Evolutionary conservation across 2,888 invertebrate species (phyloP), one percentile per base, ranked within the genome.

Genomic region (Zygaena filipendulae): DNA sequence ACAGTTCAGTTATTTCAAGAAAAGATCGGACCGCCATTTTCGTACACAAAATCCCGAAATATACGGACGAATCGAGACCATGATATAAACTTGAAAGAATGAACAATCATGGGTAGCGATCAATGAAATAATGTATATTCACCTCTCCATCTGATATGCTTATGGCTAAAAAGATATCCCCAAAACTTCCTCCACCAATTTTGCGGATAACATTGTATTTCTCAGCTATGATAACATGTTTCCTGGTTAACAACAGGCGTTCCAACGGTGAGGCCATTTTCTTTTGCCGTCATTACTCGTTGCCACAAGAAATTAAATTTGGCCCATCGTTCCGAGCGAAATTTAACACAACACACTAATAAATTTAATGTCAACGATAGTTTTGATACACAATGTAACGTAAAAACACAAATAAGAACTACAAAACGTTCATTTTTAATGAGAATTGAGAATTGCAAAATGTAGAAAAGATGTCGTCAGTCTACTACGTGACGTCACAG

Each of bases 161-260:
- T 83, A 93, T 91, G 47, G 93, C 97, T 71, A 98, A 84, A 82
- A 95, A 98, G 74, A 99, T 98, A 82, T 98, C 98, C 61, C 99
- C 99, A 72, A 99, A 99, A 45, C 98, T 98, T 50, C 99, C 99
- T 80, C 96, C 96, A 59, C 98, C 96, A 72, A 98, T 95, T 87
- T 96, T 97, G 54, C 96, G 87, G 64, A 96, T 89, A 61, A 97
- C 85, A 71, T 95, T 90, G 84, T 95, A 97, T 82, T 92, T 95
- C 59, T 91, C 92, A 69, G 92, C 92, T 70, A 95, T 52, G 49
- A 68, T 49, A 52, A 67, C 46, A 55, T 58, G 56, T 66, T 62
- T 69, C 55, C 63, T 67, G 56, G 56, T 50, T 51, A 60, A 50
- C 64, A 71, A 67, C 67, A 69, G 67, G 72, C 68, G 69, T 60